Evolutionary conservation across 1,140 invertebrate species (phyloP).

Genomic region (Anthonomus grandis): DNA sequence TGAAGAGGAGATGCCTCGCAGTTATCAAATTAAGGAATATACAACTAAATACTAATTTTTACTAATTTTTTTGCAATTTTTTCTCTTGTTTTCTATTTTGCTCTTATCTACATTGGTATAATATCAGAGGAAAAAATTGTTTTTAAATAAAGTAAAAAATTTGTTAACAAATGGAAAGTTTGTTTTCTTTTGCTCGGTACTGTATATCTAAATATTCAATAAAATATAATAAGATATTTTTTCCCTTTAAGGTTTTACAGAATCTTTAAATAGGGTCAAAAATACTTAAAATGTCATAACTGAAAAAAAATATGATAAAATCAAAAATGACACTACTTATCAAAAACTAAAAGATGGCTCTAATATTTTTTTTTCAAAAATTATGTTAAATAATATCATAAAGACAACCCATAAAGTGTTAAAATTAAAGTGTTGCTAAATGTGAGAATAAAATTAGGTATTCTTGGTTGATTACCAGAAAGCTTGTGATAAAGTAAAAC

Average conservation of each 20-base stretch:
- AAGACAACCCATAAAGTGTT: neutral
- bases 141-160: neutral
- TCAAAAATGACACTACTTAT: conserved; percentile 2
- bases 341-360: neutral
- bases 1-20: too few relatives aligned
- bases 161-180: too few relatives aligned
- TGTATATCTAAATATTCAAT: neutral
- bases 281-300: neutral
- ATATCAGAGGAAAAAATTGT: neutral
- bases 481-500: too few relatives aligned
- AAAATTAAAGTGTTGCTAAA: neutral
- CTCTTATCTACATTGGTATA: neutral
- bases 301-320: neutral
- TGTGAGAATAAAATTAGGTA: neutral
- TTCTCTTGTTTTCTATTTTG: neutral
- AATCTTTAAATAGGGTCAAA: neutral
- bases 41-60: too few relatives aligned
- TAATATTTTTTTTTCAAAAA: neutral
- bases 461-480: too few relatives aligned
- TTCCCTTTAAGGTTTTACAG: neutral
- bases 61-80: too few relatives aligned
- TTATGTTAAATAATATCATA: neutral
- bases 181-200: too few relatives aligned
- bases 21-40: too few relatives aligned
- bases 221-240: neutral